Evolutionary conservation across 2,888 invertebrate genomes (phyloP), one percentile per base, ranked within the genome.

Genomic region (Apotomis betuletana): DNA sequence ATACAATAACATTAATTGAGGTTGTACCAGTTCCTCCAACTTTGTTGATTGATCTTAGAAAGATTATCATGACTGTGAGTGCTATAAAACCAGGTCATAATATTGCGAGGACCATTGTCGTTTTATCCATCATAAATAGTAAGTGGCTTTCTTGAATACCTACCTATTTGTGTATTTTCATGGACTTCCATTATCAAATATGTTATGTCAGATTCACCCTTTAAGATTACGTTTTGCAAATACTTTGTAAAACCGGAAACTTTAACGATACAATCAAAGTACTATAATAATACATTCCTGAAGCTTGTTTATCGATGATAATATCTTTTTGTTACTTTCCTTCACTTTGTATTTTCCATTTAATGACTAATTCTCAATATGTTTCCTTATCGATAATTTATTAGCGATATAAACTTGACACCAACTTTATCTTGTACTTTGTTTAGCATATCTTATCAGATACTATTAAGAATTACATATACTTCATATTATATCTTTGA

Each of bases 401-500:
- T 57, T 46, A 57, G 12, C 55, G 51, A 41, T 64, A 51, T n/a
- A 9, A 51, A 51, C 41, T 41, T 41, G 62, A 51, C 36, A 15
- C 12, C 8, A 55, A 54, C 8, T 38, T 49, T 63, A 69, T 63
- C 69, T 69, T 69, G 49, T 69, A 63, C 38, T 12, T 57, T 44
- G 54, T 13, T 55, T 52, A n/a, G 9, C 10, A 4, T 69, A 62
- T 63, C 69, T 69, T 69, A 69, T 69, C 69, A 44, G 36, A n/a
- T 6, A 8, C 27, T 27, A 41, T 5, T 6, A 41, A 36, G n/a
- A n/a, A n/a, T 27, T 57, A 41, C 9, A 57, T 12, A 63, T 62
- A 46, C 55, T n/a, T 51, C 12, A 63, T 51, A 12, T n/a, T 57
- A 5, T 61, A 41, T 69, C 15, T 38, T 46, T 5, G 27, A 5